These are phyloP conservation scores for Lepidostoma basale DNA, from an alignment of 1,140 invertebrate species.

Conservation along the genomic window DNA sequence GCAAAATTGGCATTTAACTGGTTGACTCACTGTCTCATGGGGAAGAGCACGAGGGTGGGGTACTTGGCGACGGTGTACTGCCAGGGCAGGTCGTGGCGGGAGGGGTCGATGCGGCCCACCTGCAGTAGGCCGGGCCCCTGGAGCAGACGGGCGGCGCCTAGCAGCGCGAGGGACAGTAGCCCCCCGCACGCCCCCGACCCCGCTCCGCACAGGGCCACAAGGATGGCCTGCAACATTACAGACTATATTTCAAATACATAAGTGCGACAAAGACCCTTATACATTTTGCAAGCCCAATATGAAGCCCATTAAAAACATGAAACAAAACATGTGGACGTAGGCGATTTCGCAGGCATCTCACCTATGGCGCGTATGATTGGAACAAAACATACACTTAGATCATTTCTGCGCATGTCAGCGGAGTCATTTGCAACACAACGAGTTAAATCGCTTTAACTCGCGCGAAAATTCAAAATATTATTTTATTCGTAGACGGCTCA, in stretches of 20 bases:
- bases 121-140: slow-evolving; percentile 49
- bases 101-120: slow-evolving; percentile 78
- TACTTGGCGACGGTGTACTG: slow-evolving; percentile 76
- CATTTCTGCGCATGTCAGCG: no score
- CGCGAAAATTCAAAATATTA: no score
- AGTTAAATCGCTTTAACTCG: no score
- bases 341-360: no score
- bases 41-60: slow-evolving; percentile 78
- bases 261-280: no score
- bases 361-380: no score
- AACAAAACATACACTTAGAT: no score
- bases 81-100: slow-evolving; percentile 82
- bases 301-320: background rate
- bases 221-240: slow-evolving; percentile 66
- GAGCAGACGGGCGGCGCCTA: slow-evolving; percentile 50
- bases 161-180: slow-evolving; percentile 67
- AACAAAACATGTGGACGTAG: no score
- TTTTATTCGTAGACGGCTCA: no score
- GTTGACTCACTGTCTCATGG: slow-evolving; percentile 57
- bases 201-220: slow-evolving; percentile 75
- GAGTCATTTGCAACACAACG: no score
- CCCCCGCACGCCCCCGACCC: slow-evolving; percentile 61
- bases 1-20: no score
- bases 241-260: slow-evolving; percentile 45
- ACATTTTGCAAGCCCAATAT: no score